These are phyloP conservation scores for Hylaea fasciaria DNA, from an alignment of 2,888 invertebrate species.

Conservation along the genomic window DNA sequence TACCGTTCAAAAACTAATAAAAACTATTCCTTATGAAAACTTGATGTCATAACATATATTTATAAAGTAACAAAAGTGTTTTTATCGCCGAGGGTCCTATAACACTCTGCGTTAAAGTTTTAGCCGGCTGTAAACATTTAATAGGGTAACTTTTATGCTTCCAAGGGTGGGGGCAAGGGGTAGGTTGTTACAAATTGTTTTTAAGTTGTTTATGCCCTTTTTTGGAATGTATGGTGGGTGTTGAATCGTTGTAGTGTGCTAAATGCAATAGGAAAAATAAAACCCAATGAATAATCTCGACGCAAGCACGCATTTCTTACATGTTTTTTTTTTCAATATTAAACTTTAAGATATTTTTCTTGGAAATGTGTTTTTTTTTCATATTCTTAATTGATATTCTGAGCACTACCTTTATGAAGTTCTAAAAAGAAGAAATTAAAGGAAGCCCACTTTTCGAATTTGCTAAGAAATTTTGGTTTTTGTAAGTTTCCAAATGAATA, in stretches of 20 bases:
- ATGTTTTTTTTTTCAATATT: too few relatives aligned
- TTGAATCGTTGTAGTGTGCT: background rate
- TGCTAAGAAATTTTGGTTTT: too few relatives aligned
- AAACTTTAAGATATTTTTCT: too few relatives aligned
- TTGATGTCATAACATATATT: slow-evolving; percentile 46
- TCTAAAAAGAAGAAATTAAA: too few relatives aligned
- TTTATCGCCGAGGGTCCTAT: slow-evolving; percentile 52
- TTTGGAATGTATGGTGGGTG: background rate
- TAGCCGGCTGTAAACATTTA: slow-evolving; percentile 75
- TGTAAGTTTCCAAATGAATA: too few relatives aligned
- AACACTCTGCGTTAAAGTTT: slow-evolving; percentile 55
- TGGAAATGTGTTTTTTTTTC: too few relatives aligned
- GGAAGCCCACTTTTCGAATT: too few relatives aligned
- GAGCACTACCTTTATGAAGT: too few relatives aligned
- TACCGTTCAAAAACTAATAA: slow-evolving; percentile 41
- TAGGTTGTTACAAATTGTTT: slow-evolving; percentile 50
- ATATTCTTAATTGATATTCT: too few relatives aligned
- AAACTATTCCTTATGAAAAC: slow-evolving; percentile 44
- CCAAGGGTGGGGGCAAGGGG: slow-evolving; percentile 47
- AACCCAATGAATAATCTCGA: background rate
- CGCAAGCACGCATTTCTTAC: too few relatives aligned
- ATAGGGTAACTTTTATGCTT: slow-evolving; percentile 78
- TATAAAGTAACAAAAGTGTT: slow-evolving; percentile 53
- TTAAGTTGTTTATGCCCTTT: slow-evolving; percentile 36
- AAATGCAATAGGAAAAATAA: background rate